Base-by-base conservation (phyloP, 2,113 vertebrate genomes). In the Clarias gariepinus region DNA sequence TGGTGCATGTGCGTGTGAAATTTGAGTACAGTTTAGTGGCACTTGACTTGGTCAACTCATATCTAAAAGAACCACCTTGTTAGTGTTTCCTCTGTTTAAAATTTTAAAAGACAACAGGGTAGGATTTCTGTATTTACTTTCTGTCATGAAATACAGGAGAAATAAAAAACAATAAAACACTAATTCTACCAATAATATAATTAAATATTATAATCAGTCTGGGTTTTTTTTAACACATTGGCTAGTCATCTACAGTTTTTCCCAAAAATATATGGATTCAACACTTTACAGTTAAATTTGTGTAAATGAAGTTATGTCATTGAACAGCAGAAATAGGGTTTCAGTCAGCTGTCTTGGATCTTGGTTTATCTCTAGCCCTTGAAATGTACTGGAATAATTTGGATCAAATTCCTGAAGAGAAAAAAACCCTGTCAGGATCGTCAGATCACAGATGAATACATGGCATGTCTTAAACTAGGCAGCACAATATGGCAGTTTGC, bases 341-440 rank as follows among this genome's bases (percentile, higher is more conserved):
- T 86, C 47, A 53, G 68, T 60, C 66, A 33, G 36, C 18, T 64
- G 68, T 85, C 73, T 64, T 55, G 76, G 25, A 78, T 77, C 23
- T 63, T 71, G 55, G 78, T 86, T 81, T 21, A 58, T 74, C 57
- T 82, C 60, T 55, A 87, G 86, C 86, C 86, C 86, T 87, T 87
- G 57, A 87, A 61, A 82, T 66, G 80, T 68, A 52, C 76, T 55
- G 64, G n/a, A 52, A 85, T 25, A 58, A 78, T n/a, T 23, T n/a
- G 41, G 81, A 79, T 78, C 87, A 87, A 86, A 88, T 80, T 77
- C 18, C 33, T 77, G 12, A 28, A 77, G 57, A 41, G 25, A 36
- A 84, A 84, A 84, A 30, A 74, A 60, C 28, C 21, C 21, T 25
- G 58, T 47, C 71, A 47, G 57, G 11, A 36, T 8, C 33, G 16